phyloP scores from a whole-genome alignment of 2,113 vertebrate species.

The Nerophis ophidion region DNA sequence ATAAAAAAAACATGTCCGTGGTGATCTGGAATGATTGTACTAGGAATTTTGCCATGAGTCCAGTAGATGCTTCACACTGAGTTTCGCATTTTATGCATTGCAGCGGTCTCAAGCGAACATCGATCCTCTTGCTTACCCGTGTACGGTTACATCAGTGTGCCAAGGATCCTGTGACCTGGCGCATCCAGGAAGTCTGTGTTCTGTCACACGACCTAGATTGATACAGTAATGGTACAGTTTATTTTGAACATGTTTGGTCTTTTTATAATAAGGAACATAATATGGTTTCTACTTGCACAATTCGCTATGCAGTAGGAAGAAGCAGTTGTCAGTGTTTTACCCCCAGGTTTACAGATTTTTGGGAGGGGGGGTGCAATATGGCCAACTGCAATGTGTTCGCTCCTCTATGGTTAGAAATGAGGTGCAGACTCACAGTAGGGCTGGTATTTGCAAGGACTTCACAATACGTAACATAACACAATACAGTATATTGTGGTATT shows the following conservation, averaged over 20 bases:
- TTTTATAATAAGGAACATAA: no score
- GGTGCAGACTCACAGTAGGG: no score
- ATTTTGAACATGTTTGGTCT: no score
- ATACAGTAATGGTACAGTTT: background rate
- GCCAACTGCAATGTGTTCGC: no score
- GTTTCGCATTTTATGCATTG: conserved; percentile 36
- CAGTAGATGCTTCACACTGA: conserved; percentile 9
- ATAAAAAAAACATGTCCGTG: background rate
- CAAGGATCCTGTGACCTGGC: conserved; percentile 19
- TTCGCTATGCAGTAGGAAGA: background rate
- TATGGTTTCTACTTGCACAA: no score
- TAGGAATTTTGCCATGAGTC: background rate
- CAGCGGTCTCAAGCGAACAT: conserved; percentile 50
- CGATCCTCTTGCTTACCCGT: conserved; percentile 39
- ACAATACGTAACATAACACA: no score
- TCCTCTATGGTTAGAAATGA: no score
- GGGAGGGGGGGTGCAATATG: background rate
- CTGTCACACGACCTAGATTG: background rate
- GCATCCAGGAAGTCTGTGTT: conserved; percentile 1
- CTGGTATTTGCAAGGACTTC: no score
- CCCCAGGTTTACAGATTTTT: background rate
- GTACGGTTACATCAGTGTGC: conserved; percentile 48
- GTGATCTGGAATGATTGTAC: background rate
- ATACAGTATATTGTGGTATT: no score
- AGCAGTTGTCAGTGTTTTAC: background rate